phyloP scores from a whole-genome alignment of 2,888 invertebrate genomes.

The Pseudeuparius sepicola region DNA sequence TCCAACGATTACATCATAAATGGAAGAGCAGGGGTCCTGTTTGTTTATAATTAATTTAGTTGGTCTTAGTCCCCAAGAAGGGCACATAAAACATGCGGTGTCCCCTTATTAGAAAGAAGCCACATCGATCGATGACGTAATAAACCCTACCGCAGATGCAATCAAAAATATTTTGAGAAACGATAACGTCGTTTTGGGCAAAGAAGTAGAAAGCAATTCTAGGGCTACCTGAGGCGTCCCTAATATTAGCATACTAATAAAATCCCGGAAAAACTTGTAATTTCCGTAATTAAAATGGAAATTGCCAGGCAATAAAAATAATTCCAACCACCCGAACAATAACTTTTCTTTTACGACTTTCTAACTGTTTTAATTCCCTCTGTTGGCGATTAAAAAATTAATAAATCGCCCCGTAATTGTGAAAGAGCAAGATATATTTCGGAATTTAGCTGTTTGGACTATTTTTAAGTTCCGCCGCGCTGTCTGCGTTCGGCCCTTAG shows the following conservation, averaged over 20 bases:
- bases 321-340: conserved; percentile 28
- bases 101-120: too few species aligned
- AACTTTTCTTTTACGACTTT: conserved; percentile 32
- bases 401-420: conserved; percentile 27
- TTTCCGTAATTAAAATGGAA: conserved; percentile 32
- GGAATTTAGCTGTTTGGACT: conserved; percentile 30
- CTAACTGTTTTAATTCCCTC: conserved; percentile 32
- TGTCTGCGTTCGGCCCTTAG: conserved; percentile 28
- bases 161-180: too few species aligned
- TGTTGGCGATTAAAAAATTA: conserved; percentile 30
- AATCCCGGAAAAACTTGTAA: conserved; percentile 24
- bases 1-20: too few species aligned
- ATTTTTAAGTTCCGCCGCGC: conserved; percentile 31
- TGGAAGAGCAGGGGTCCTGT: too few species aligned
- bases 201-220: neutral
- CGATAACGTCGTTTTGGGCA: neutral
- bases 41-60: too few species aligned
- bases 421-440: conserved; percentile 23
- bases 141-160: too few species aligned
- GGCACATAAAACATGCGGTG: too few species aligned
- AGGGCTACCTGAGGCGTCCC: conserved; percentile 7
- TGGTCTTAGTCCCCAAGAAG: too few species aligned
- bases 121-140: too few species aligned
- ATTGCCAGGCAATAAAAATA: conserved; percentile 30
- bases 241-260: conserved; percentile 28